phyloP scores from a whole-genome alignment of 2,113 vertebrate genomes.

The Lepus americanus region DNA sequence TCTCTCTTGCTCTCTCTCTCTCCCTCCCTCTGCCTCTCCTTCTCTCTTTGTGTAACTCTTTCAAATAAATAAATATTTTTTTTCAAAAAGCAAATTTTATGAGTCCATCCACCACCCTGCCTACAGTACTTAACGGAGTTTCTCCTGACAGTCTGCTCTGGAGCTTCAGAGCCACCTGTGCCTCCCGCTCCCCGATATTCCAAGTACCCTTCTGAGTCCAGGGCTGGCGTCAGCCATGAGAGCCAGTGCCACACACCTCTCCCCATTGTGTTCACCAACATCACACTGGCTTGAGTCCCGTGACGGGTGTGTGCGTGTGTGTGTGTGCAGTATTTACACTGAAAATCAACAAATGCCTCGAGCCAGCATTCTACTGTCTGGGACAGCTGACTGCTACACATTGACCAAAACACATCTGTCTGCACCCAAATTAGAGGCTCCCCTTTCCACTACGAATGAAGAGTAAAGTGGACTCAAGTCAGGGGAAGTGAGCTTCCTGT shows the following conservation, averaged over 20 bases:
- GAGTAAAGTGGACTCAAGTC: neutral
- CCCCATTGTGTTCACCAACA: neutral
- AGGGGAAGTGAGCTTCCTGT: neutral
- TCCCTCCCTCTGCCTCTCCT: too few species aligned
- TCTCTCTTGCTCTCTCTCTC: too few species aligned
- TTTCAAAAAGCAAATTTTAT: neutral
- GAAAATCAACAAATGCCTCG: neutral
- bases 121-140: neutral
- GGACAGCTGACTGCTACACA: neutral
- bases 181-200: neutral
- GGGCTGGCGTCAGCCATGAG: neutral
- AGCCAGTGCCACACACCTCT: neutral
- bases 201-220: neutral
- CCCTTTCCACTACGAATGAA: neutral
- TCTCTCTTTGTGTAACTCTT: too few species aligned
- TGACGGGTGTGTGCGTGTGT: neutral
- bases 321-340: constrained; percentile 1
- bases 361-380: constrained; percentile 41
- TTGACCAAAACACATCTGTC: neutral
- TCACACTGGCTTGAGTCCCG: neutral
- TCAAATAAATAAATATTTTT: too few species aligned
- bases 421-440: constrained; percentile 18
- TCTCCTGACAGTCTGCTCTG: neutral
- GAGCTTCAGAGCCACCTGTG: neutral
- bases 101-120: neutral